A percentile compares a stretch with the other conserved stretches of the same genome.
phyloP scores from a whole-genome alignment of 1,140 invertebrate species.

The Drosophila burlai region DNA sequence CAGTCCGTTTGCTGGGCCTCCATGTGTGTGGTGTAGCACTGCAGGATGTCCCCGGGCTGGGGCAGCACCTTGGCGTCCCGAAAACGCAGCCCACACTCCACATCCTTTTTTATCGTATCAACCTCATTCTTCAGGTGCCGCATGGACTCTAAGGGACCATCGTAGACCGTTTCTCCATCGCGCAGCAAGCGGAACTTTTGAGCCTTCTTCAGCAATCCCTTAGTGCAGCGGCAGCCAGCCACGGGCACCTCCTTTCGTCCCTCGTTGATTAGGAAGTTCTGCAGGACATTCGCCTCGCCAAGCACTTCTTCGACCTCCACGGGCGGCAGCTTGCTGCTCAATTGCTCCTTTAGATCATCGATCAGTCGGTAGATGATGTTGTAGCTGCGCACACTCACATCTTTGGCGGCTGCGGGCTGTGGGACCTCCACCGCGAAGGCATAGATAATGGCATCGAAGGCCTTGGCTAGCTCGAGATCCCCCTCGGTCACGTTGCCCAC shows the following conservation, averaged over 20 bases:
- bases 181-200: conserved; percentile 90
- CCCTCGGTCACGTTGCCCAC: conserved; percentile 93
- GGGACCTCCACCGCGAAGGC: conserved; percentile 91
- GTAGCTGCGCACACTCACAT: conserved; percentile 88
- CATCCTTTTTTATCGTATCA: conserved; percentile 91
- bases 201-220: conserved; percentile 91
- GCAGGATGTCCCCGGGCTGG: conserved; percentile 91
- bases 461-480: conserved; percentile 94
- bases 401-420: conserved; percentile 70
- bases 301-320: conserved; percentile 91
- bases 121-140: conserved; percentile 96
- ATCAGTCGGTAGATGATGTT: conserved; percentile 97
- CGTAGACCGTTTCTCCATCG: conserved; percentile 89
- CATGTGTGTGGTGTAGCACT: conserved; percentile 90
- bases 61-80: conserved; percentile 88
- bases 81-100: conserved; percentile 95
- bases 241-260: conserved; percentile 93
- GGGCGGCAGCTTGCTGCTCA: conserved; percentile 90
- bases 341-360: conserved; percentile 93
- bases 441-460: conserved; percentile 94
- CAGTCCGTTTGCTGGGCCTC: conserved; percentile 90
- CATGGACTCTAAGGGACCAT: conserved; percentile 92
- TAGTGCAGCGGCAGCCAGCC: conserved; percentile 94
- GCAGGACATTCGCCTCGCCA: conserved; percentile 94
- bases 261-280: conserved; percentile 94